Evolutionary conservation across 2,888 invertebrate species (phyloP), one percentile per base, ranked within the genome.

Genomic region (Caenorhabditis doughertyi): DNA sequence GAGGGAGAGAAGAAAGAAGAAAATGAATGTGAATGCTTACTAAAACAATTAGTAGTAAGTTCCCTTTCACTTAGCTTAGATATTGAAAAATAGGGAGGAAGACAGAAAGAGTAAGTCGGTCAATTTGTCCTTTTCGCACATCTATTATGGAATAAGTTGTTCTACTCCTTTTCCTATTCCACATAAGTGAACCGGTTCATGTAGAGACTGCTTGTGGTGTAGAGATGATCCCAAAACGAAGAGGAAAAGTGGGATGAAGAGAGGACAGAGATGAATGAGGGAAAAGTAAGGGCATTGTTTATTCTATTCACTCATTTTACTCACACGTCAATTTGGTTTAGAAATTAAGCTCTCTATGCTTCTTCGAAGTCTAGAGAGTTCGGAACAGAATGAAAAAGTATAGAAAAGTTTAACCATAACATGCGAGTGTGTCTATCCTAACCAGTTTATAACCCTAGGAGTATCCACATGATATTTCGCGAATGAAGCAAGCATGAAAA

Each of bases 111-210:
- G 68, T 60, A 51, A 42, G 51, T 62, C 51, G 49, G 51, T 60
- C 60, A 51, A 60, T 71, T 60, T 62, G 72, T 72, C 72, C 62
- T 72, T 62, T 72, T 72, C 72, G 72, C 72, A 72, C 72, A 62
- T 72, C 72, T 60, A 72, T 72, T 72, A 72, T 71, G 71, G 71
- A 71, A 58, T 71, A 47, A 56, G 70, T 68, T 68, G 68, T 53
- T 56, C 68, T 68, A 39, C 55, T 68, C 29, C 18, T 27, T 49
- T 39, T 42, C 11, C 23, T 42, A 13, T 44, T 53, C 67, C 49
- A 64, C 64, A 65, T 51, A 65, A 65, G 65, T 65, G 65, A 65
- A 65, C 65, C 65, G 65, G 65, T 65, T 65, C 51, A 65, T 65
- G 51, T 49, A 47, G 39, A 47, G 44, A 1, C 44, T 47, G 3